phyloP scores from a whole-genome alignment of 2,113 vertebrate genomes.

The Bungarus multicinctus region DNA sequence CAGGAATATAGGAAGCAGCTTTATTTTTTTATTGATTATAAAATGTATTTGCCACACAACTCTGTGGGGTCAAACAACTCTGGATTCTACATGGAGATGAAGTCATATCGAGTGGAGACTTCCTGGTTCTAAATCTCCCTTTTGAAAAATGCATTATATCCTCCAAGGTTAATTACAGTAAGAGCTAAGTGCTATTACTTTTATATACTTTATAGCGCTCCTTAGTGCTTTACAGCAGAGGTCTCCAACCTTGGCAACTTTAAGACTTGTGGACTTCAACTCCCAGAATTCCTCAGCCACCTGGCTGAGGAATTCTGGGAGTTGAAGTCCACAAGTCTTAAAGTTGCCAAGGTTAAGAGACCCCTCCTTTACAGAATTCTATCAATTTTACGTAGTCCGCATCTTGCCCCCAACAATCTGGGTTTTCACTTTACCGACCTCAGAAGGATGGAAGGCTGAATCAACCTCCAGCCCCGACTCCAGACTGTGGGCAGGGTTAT shows the following conservation, averaged over 20 bases:
- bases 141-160: background rate
- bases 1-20: background rate
- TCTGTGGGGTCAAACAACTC: background rate
- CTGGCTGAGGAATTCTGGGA: too few species aligned
- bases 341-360: too few species aligned
- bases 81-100: background rate
- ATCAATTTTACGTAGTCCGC: background rate
- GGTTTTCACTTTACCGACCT: too few species aligned
- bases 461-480: too few species aligned
- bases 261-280: too few species aligned
- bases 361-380: background rate
- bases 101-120: background rate
- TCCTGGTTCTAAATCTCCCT: background rate
- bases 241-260: too few species aligned
- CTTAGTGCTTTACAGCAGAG: background rate
- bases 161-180: background rate
- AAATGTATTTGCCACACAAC: background rate
- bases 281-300: too few species aligned
- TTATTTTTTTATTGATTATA: background rate
- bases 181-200: too few species aligned
- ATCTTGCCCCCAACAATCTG: background rate
- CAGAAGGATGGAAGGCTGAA: too few species aligned
- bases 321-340: too few species aligned
- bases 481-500: too few species aligned
- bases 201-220: too few species aligned